Conservation (phyloP, 2,888 invertebrate genomes). For the Drosophila meridionalis region DNA sequence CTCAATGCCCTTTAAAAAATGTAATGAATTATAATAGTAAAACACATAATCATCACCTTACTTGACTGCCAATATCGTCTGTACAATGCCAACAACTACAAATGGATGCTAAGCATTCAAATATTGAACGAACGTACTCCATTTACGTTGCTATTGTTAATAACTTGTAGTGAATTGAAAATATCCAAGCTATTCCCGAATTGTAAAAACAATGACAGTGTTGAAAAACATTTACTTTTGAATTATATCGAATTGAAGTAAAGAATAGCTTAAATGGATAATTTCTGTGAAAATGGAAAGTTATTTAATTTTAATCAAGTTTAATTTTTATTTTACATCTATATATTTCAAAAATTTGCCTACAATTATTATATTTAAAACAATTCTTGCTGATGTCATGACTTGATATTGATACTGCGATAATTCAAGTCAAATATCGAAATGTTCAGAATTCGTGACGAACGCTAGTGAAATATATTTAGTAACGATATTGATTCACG, state of each 20-base stretch:
- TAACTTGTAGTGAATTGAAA: constrained; percentile 25
- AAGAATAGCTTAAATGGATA: no score
- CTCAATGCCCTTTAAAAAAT: constrained; percentile 81
- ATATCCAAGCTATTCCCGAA: constrained; percentile 8
- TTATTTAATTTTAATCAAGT: no score
- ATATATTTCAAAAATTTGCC: background rate
- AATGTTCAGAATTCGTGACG: background rate
- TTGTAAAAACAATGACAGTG: background rate
- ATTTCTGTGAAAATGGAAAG: no score
- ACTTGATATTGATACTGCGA: background rate
- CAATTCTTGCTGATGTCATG: background rate
- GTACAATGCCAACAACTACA: constrained; percentile 84
- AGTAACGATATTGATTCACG: no score
- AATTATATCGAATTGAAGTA: no score
- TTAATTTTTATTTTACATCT: no score
- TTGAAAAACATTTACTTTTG: background rate
- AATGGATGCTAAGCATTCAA: constrained; percentile 81
- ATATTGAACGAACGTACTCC: constrained; percentile 82
- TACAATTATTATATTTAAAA: background rate
- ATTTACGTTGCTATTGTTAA: constrained; percentile 46
- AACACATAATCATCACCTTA: constrained; percentile 31
- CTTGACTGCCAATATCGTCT: constrained; percentile 82
- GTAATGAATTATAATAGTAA: background rate
- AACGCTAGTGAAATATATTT: background rate
- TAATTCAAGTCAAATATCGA: background rate